These are phyloP conservation scores for Orcinus orca DNA, from an alignment of 2,113 vertebrate species.

Conservation along the genomic window DNA sequence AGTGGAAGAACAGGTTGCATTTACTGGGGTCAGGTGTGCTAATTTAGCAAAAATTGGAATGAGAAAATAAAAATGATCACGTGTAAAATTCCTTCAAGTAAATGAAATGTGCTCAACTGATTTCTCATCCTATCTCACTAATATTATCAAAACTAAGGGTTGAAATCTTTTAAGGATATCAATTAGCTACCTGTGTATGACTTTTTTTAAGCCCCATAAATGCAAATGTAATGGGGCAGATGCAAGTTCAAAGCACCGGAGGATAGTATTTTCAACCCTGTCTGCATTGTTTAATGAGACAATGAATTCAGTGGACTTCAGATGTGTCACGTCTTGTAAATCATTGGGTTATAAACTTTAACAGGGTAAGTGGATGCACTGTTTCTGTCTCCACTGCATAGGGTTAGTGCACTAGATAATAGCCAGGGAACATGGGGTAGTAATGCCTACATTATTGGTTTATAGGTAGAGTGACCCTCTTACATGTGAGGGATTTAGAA, in stretches of 20 bases:
- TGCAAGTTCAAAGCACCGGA: constrained; percentile 45
- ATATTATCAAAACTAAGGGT: neutral
- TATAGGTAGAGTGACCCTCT: neutral
- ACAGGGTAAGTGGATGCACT: constrained; percentile 56
- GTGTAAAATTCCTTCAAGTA: neutral
- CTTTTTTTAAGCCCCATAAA: constrained; percentile 49
- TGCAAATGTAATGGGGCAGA: constrained; percentile 50
- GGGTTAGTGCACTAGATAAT: constrained; percentile 10
- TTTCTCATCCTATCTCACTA: neutral
- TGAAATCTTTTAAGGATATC: constrained; percentile 49
- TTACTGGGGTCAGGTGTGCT: neutral
- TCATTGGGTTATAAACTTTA: constrained; percentile 78
- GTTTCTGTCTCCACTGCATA: constrained; percentile 44
- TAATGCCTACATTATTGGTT: constrained; percentile 2
- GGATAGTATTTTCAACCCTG: constrained; percentile 47
- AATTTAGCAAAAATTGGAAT: neutral
- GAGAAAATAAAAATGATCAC: neutral
- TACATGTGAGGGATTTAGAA: neutral
- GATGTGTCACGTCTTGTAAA: constrained; percentile 63
- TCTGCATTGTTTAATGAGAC: constrained; percentile 71
- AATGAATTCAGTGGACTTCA: constrained; percentile 71
- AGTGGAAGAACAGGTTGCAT: neutral
- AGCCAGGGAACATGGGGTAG: neutral
- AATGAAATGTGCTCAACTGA: neutral
- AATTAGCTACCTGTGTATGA: neutral